Evolutionary conservation across 2,113 vertebrate genomes (phyloP).

Genomic region (Ailuropoda melanoleuca): DNA sequence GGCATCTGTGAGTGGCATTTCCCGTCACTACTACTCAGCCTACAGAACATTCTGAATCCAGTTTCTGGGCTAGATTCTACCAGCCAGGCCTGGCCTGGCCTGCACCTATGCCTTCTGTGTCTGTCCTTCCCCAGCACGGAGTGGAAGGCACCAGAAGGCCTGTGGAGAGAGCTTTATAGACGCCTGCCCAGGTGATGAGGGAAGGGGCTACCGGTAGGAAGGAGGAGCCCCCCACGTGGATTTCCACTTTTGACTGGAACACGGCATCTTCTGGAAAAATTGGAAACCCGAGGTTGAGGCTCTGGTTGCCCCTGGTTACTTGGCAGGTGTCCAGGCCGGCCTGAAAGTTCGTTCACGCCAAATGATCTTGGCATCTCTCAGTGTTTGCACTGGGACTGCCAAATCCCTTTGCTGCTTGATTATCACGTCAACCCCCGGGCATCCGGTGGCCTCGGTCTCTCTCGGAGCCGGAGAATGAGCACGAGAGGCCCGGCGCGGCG

Average conservation of each 20-base stretch:
- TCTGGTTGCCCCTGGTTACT: slow-evolving; percentile 15
- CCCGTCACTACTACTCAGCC: accelerated
- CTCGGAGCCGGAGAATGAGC: background rate
- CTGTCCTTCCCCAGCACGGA: accelerated
- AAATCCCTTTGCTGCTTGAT: background rate
- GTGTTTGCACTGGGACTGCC: background rate
- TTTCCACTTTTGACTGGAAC: slow-evolving; percentile 37
- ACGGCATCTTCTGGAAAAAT: background rate
- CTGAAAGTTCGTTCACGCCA: background rate
- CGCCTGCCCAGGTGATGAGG: background rate
- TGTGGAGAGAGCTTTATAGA: background rate
- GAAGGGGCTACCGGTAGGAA: background rate
- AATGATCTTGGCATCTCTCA: background rate
- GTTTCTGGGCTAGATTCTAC: background rate
- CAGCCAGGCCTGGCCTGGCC: background rate
- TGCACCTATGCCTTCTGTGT: background rate
- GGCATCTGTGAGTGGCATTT: background rate
- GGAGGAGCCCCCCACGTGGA: background rate
- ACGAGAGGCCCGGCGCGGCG: background rate
- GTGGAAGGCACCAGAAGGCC: background rate
- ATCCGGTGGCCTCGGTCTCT: background rate
- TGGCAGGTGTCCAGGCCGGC: background rate
- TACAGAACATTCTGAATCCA: background rate
- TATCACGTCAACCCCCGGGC: background rate
- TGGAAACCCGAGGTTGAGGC: background rate